Evolutionary conservation across 1,140 invertebrate genomes (phyloP).

Genomic region (Drosophila miranda): DNA sequence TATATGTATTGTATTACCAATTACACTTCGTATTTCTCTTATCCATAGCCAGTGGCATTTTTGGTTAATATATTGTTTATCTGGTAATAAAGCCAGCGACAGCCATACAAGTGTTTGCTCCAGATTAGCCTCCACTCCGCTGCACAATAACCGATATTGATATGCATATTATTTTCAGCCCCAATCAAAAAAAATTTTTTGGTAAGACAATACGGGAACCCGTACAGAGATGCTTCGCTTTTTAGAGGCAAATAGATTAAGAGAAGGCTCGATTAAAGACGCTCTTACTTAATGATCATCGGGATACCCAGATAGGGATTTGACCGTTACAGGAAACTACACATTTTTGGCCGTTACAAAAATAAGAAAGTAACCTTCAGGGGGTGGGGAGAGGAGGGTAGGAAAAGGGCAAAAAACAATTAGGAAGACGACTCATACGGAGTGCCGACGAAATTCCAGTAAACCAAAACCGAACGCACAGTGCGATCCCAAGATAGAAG

Average conservation of each 20-base stretch:
- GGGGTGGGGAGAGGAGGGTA: not conserved
- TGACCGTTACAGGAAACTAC: conserved; percentile 51
- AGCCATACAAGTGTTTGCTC: too few relatives aligned
- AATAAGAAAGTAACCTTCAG: conserved; percentile 36
- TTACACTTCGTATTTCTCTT: too few relatives aligned
- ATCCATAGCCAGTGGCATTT: too few relatives aligned
- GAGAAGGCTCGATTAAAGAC: conserved; percentile 16
- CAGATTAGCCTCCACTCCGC: too few relatives aligned
- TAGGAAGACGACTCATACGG: conserved; percentile 53
- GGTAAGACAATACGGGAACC: not conserved
- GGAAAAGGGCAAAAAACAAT: conserved; percentile 60
- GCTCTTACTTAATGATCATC: conserved; percentile 21
- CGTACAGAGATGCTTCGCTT: conserved; percentile 20
- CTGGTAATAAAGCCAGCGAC: too few relatives aligned
- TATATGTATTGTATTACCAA: too few relatives aligned
- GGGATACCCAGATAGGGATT: conserved; percentile 6
- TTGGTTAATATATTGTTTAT: too few relatives aligned
- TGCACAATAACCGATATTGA: too few relatives aligned
- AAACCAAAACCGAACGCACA: conserved; percentile 53
- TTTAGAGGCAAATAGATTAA: conserved; percentile 9
- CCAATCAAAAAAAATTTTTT: too few relatives aligned
- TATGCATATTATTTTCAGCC: too few relatives aligned
- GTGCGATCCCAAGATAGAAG: conserved; percentile 20
- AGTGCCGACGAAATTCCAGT: conserved; percentile 69
- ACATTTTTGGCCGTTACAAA: conserved; percentile 43